phyloP scores from a whole-genome alignment of 2,888 invertebrate species.

The Drosophila pseudotalamancana region DNA sequence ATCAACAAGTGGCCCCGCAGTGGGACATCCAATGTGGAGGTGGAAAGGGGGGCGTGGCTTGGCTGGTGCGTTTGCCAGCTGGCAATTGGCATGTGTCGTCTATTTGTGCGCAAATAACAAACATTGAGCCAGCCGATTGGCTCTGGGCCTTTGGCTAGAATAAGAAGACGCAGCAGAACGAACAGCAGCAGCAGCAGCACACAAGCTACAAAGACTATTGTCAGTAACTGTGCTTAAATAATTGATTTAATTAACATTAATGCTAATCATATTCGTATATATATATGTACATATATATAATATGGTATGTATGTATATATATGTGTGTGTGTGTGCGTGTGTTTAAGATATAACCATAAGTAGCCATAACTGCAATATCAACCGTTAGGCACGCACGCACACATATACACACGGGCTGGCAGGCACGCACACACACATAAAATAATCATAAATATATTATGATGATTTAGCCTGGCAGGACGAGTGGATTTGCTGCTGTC shows the following conservation, averaged over 20 bases:
- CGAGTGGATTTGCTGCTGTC: slow-evolving; percentile 9
- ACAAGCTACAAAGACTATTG: slow-evolving; percentile 4
- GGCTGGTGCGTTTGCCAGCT: slow-evolving; percentile 15
- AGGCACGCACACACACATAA: slow-evolving; percentile 41
- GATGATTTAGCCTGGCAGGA: slow-evolving; percentile 58
- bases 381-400: slow-evolving; percentile 46
- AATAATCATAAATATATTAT: slow-evolving; percentile 80
- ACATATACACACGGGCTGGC: slow-evolving; percentile 13
- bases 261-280: slow-evolving; percentile 37
- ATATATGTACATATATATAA: slow-evolving; percentile 7
- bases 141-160: slow-evolving; percentile 25
- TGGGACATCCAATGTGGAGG: neutral
- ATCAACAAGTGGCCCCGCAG: slow-evolving; percentile 71
- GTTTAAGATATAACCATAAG: slow-evolving; percentile 26
- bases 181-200: neutral
- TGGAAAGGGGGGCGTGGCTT: neutral
- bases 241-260: slow-evolving; percentile 74
- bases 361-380: slow-evolving; percentile 33
- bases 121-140: slow-evolving; percentile 39
- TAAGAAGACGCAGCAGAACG: neutral
- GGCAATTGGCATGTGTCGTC: slow-evolving; percentile 43
- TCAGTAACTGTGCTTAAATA: slow-evolving; percentile 42
- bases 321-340: slow-evolving; percentile 1
- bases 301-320: slow-evolving; percentile 1
- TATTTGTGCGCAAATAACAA: slow-evolving; percentile 50